These are phyloP conservation scores for Palaemon carinicauda DNA, from an alignment of 1,140 invertebrate species.

Conservation along the genomic window DNA sequence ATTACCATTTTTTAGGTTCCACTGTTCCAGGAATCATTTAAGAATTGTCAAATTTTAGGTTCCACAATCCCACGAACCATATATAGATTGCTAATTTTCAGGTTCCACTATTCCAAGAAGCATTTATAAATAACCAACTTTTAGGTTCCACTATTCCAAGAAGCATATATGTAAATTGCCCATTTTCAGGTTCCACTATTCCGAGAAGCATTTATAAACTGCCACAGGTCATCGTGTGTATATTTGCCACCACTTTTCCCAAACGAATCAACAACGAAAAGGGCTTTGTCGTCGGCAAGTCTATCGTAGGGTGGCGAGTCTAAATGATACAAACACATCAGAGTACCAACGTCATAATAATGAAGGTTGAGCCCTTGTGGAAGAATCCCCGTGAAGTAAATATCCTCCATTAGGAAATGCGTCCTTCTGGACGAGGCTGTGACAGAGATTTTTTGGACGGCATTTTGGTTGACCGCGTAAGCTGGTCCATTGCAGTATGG, in stretches of 20 bases:
- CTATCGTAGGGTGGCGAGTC: not conserved
- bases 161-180: no score
- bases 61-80: no score
- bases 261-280: not conserved
- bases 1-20: no score
- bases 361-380: not conserved
- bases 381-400: slow-evolving; percentile 3
- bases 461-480: not conserved
- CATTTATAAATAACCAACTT: no score
- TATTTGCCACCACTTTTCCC: not conserved
- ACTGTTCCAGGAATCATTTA: no score
- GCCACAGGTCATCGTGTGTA: not conserved
- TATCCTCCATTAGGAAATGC: not conserved
- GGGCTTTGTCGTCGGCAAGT: not conserved
- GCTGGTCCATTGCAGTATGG: not conserved
- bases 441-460: not conserved
- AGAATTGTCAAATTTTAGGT: no score
- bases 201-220: not conserved
- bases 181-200: not conserved
- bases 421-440: not conserved
- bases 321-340: not conserved
- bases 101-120: no score
- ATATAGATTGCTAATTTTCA: no score
- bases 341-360: not conserved
- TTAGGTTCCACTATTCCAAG: no score